phyloP scores from a whole-genome alignment of 2,797 vertebrate genomes.

The Varecia variegata region DNA sequence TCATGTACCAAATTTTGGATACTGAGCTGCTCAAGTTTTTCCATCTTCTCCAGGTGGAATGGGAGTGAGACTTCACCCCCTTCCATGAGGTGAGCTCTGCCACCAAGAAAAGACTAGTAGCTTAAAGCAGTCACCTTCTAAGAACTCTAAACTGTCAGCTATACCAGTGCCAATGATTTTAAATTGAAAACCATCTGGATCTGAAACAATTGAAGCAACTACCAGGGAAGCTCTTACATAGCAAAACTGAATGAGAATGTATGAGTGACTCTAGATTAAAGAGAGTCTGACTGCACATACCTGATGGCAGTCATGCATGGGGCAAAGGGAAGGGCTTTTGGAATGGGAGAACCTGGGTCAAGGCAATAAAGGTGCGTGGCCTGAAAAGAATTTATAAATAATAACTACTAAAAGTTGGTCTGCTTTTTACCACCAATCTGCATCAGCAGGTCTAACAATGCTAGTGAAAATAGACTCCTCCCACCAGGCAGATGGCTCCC shows the following conservation, averaged over 20 bases:
- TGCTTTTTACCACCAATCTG: not conserved
- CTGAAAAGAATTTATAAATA: not conserved
- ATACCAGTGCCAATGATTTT: not conserved
- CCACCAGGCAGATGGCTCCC: not conserved
- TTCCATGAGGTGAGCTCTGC: not conserved
- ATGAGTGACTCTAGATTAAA: not conserved
- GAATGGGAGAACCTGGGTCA: not conserved
- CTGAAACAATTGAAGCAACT: not conserved
- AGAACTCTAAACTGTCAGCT: not conserved
- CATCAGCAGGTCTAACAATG: not conserved
- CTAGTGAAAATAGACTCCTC: not conserved
- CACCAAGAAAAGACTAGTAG: not conserved
- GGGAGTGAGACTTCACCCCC: not conserved
- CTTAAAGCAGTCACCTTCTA: not conserved
- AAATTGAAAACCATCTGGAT: not conserved
- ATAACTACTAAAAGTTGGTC: not conserved
- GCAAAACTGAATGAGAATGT: not conserved
- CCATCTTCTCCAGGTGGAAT: conserved; percentile 43
- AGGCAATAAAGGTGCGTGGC: not conserved
- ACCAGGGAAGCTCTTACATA: not conserved
- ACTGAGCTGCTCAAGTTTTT: conserved; percentile 42
- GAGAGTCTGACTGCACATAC: not conserved
- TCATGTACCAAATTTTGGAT: conserved; percentile 62
- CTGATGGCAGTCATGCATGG: not conserved
- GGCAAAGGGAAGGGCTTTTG: not conserved